These are phyloP conservation scores for Alligator sinensis DNA, from an alignment of 2,113 vertebrate genomes.

Conservation along the genomic window DNA sequence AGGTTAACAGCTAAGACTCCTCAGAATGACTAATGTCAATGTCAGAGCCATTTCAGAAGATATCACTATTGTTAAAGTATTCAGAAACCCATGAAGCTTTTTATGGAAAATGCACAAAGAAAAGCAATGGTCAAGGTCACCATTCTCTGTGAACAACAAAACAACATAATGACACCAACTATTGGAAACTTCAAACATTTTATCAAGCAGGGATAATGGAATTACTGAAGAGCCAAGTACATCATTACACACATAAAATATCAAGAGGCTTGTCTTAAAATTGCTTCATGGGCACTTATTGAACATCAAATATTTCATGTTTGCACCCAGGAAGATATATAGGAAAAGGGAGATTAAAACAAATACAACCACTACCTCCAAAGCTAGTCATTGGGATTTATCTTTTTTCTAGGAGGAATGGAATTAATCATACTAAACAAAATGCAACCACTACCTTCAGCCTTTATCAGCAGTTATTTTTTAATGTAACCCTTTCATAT, in stretches of 20 bases:
- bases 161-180: conserved; percentile 21
- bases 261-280: not conserved
- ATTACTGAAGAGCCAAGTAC: conserved; percentile 20
- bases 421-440: not conserved
- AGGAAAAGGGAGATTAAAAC: not conserved
- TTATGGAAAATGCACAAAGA: not conserved
- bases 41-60: conserved; percentile 43
- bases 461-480: conserved; percentile 23
- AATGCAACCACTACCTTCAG: not conserved
- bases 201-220: conserved; percentile 42
- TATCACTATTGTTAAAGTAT: conserved; percentile 13
- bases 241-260: conserved; percentile 27
- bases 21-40: conserved; percentile 18
- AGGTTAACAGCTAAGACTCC: conserved; percentile 22
- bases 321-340: not conserved
- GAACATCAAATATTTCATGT: not conserved
- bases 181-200: conserved; percentile 44
- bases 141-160: conserved; percentile 1
- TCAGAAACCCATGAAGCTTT: conserved; percentile 11
- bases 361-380: not conserved
- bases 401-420: not conserved
- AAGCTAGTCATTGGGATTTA: no score
- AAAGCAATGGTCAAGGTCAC: conserved; percentile 22
- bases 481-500: not conserved
- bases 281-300: conserved; percentile 21